Percentiles rank a stretch among this genome's conserved stretches.
phyloP scores from a whole-genome alignment of 2,797 vertebrate species.

The Paratrypauchen microcephalus region DNA sequence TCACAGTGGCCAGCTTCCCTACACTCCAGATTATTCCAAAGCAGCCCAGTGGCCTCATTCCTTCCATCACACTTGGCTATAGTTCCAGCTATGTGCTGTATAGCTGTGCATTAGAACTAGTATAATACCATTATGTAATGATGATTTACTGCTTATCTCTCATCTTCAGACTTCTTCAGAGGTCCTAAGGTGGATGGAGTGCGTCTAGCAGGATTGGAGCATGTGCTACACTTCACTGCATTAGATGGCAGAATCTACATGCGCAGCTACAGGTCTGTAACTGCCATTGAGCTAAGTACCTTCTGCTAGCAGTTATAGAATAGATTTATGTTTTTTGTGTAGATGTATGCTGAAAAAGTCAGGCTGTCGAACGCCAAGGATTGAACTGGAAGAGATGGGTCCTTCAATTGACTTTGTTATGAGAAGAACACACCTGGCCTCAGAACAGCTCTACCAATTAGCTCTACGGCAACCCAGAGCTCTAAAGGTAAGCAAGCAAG shows the following conservation, averaged over 20 bases:
- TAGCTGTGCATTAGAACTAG: background rate
- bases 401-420: conserved; percentile 88
- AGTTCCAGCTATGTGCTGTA: background rate
- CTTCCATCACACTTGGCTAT: no score
- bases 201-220: conserved; percentile 91
- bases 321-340: conserved; percentile 17
- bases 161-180: conserved; percentile 89
- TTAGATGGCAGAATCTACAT: conserved; percentile 90
- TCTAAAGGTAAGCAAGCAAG: conserved; percentile 80
- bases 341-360: conserved; percentile 93
- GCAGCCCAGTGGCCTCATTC: no score
- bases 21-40: no score
- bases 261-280: conserved; percentile 89
- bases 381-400: conserved; percentile 95
- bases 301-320: background rate
- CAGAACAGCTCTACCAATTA: conserved; percentile 90
- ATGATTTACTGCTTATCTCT: background rate
- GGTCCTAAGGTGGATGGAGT: conserved; percentile 86
- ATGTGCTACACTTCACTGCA: conserved; percentile 90
- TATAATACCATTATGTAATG: background rate
- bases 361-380: conserved; percentile 90
- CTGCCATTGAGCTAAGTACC: background rate
- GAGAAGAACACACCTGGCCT: conserved; percentile 90
- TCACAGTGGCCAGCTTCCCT: no score
- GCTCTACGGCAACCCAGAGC: conserved; percentile 87